These are phyloP conservation scores for Speoplatyrhinus poulsoni DNA, from an alignment of 2,113 vertebrate species.

Conservation along the genomic window DNA sequence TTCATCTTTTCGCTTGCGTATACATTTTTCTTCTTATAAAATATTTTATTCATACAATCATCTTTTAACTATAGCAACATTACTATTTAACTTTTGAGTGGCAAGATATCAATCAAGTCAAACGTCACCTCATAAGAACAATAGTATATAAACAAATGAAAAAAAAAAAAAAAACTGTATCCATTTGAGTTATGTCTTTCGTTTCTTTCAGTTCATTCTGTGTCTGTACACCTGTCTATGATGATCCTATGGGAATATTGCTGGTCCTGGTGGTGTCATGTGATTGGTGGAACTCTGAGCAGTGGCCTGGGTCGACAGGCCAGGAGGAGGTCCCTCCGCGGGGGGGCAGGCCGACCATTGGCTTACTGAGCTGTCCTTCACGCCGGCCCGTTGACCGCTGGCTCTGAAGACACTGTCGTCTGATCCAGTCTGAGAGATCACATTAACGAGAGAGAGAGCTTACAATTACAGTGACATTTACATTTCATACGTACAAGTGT, in stretches of 20 bases:
- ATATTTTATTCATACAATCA: conserved; percentile 99
- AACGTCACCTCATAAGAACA: conserved; percentile 90
- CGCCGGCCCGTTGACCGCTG: conserved; percentile 88
- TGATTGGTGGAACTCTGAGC: conserved; percentile 80
- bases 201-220: conserved; percentile 80
- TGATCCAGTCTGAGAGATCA: conserved; percentile 78
- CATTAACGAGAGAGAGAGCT: no score
- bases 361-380: conserved; percentile 71
- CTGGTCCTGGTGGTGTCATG: conserved; percentile 88
- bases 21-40: conserved; percentile 93
- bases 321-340: conserved; percentile 62
- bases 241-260: conserved; percentile 88
- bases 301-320: conserved; percentile 71
- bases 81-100: conserved; percentile 87
- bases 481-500: no score
- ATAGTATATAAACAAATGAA: conserved; percentile 98
- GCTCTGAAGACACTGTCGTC: conserved; percentile 75
- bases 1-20: conserved; percentile 88
- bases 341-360: conserved; percentile 58
- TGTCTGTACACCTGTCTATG: conserved; percentile 89
- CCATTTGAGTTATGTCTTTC: conserved; percentile 82
- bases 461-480: no score
- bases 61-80: conserved; percentile 92
- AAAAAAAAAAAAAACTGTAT: conserved; percentile 86
- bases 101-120: conserved; percentile 83